These are phyloP conservation scores for Schizaphis graminum DNA, from an alignment of 2,888 invertebrate species.

Conservation along the genomic window DNA sequence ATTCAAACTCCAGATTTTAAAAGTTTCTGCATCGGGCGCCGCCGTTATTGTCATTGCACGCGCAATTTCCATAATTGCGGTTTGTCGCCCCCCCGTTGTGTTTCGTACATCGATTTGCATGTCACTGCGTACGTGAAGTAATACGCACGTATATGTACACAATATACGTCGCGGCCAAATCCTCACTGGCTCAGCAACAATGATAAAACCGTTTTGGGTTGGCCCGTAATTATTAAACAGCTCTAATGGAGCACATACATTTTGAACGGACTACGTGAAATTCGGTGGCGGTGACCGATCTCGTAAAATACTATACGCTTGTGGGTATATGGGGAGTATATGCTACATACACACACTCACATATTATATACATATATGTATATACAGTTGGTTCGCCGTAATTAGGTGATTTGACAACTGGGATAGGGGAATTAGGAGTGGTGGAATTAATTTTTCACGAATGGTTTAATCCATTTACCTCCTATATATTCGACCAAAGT, in stretches of 20 bases:
- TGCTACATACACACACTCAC: neutral
- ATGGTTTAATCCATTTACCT: neutral
- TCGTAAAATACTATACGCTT: neutral
- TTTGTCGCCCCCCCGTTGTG: neutral
- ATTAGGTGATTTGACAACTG: slow-evolving; percentile 32
- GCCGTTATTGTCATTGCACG: neutral
- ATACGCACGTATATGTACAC: neutral
- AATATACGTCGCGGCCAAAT: neutral
- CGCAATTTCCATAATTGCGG: slow-evolving; percentile 5
- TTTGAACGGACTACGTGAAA: neutral
- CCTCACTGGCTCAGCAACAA: slow-evolving; percentile 3
- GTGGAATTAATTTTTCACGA: slow-evolving; percentile 21
- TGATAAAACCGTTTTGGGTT: slow-evolving; percentile 20
- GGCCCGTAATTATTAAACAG: slow-evolving; percentile 22
- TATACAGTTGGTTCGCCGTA: neutral
- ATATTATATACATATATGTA: neutral
- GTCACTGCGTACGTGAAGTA: neutral
- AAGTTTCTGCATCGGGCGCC: neutral
- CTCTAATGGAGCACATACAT: slow-evolving; percentile 35
- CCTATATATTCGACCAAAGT: neutral
- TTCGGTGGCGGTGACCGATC: neutral
- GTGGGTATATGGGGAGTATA: neutral
- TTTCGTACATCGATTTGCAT: slow-evolving; percentile 24
- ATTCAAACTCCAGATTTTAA: neutral
- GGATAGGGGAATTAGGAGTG: neutral